Evolutionary conservation across 2,888 invertebrate species (phyloP).

Genomic region (Andrena hattorfiana): DNA sequence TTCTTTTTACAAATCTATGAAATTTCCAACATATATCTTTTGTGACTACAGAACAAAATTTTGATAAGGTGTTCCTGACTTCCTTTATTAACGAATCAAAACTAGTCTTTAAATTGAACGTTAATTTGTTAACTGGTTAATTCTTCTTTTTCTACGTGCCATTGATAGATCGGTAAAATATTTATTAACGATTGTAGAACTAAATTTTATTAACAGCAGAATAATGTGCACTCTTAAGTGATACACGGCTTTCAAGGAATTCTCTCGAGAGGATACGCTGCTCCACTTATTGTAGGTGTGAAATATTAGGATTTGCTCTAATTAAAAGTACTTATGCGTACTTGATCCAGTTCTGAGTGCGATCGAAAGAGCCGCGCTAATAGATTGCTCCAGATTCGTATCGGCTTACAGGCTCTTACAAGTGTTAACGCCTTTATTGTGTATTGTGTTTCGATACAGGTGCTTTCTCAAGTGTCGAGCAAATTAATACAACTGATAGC

Average conservation of each 20-base stretch:
- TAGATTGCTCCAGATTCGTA: constrained; percentile 45
- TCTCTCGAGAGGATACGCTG: neutral
- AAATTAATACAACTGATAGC: constrained; percentile 41
- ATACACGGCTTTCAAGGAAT: neutral
- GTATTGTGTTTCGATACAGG: constrained; percentile 32
- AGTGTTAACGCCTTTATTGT: constrained; percentile 15
- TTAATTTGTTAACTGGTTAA: too few relatives aligned
- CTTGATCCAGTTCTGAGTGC: constrained; percentile 35
- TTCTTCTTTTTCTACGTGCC: too few relatives aligned
- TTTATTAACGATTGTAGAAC: too few relatives aligned
- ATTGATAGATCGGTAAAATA: too few relatives aligned
- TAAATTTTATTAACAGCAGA: too few relatives aligned
- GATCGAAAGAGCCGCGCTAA: constrained; percentile 40
- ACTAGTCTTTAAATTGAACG: too few relatives aligned
- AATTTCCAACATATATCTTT: too few relatives aligned
- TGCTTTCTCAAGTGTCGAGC: constrained; percentile 35
- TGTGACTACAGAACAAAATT: neutral
- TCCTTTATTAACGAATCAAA: neutral
- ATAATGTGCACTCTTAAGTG: neutral
- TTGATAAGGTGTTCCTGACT: neutral
- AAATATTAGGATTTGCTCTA: constrained; percentile 19
- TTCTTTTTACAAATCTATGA: too few relatives aligned
- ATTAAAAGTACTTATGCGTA: neutral
- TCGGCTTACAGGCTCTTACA: constrained; percentile 34
- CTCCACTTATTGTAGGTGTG: neutral